Percentiles rank a stretch among this genome's conserved stretches.
Evolutionary conservation across 1,140 invertebrate species (phyloP).

Genomic region (Probaryconus sp.): DNA sequence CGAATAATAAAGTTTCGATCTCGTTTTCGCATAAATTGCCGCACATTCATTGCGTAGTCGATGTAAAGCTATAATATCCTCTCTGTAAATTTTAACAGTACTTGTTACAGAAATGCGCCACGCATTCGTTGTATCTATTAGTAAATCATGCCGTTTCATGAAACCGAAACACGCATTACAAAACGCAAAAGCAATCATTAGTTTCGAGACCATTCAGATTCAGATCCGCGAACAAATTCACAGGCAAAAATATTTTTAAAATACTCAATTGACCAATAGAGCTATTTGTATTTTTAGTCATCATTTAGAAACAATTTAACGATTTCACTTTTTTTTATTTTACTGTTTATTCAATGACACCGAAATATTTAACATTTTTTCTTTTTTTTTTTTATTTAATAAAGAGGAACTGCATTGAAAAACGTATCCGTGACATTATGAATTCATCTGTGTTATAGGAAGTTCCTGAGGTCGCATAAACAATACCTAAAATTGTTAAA

Average conservation of each 20-base stretch:
- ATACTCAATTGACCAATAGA: no score
- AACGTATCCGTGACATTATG: not conserved
- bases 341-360: no score
- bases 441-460: slow-evolving; percentile 20
- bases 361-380: no score
- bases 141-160: slow-evolving; percentile 15
- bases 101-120: slow-evolving; percentile 26
- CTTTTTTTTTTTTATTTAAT: no score
- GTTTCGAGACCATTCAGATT: slow-evolving; percentile 13
- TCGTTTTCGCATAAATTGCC: slow-evolving; percentile 17
- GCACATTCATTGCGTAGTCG: slow-evolving; percentile 13
- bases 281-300: no score
- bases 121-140: slow-evolving; percentile 6
- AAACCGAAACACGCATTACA: slow-evolving; percentile 18
- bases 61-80: slow-evolving; percentile 14
- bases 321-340: no score
- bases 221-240: no score
- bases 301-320: no score
- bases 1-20: slow-evolving; percentile 29
- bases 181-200: slow-evolving; percentile 26
- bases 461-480: slow-evolving; percentile 69
- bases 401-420: no score
- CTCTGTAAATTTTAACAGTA: slow-evolving; percentile 19
- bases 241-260: no score
- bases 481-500: slow-evolving; percentile 71